Conservation (phyloP, 1,140 invertebrate genomes). For the Heliconius himera region DNA sequence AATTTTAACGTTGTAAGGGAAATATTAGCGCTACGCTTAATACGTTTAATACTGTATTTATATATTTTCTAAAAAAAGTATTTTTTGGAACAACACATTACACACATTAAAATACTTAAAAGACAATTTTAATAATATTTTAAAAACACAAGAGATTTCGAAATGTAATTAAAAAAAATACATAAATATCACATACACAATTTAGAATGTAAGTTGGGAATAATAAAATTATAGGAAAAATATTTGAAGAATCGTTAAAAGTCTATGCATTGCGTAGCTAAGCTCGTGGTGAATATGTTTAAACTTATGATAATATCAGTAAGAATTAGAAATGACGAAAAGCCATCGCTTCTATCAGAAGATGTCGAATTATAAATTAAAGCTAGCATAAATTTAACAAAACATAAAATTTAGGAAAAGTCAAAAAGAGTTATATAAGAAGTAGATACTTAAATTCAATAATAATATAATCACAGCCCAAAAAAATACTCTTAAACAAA, state of each 20-base stretch:
- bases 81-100: no score
- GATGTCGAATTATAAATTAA: not conserved
- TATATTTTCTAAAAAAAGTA: no score
- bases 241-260: not conserved
- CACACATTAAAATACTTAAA: not conserved
- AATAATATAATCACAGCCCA: slow-evolving; percentile 25
- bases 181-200: slow-evolving; percentile 14
- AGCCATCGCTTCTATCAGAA: not conserved
- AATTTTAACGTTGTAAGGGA: no score
- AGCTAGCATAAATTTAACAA: not conserved
- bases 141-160: not conserved
- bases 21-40: no score
- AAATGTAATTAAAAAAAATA: not conserved
- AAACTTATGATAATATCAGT: slow-evolving; percentile 1
- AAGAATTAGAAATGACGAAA: not conserved
- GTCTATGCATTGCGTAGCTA: slow-evolving; percentile 15
- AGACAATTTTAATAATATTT: not conserved
- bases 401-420: not conserved
- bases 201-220: slow-evolving; percentile 10
- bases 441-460: slow-evolving; percentile 14
- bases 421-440: not conserved
- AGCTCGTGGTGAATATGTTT: slow-evolving; percentile 14
- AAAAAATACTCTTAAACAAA: slow-evolving; percentile 15
- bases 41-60: no score
- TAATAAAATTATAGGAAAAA: not conserved